Evolutionary conservation across 2,113 vertebrate species (phyloP).

Genomic region (Toxotes jaculatrix): DNA sequence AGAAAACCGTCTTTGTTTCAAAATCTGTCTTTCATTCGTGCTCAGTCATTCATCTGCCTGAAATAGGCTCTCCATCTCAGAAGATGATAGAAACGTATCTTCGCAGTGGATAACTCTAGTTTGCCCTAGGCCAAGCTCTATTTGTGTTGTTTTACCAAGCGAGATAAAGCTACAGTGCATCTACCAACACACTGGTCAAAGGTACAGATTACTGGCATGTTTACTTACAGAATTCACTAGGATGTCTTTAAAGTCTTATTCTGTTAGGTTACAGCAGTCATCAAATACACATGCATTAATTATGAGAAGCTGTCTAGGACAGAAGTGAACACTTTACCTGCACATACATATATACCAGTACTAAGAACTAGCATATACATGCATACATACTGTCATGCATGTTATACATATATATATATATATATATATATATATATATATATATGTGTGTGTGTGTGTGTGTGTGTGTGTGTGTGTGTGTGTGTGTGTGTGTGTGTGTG

Average conservation of each 20-base stretch:
- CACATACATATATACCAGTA: too few species aligned
- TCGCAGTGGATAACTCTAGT: conserved; percentile 50
- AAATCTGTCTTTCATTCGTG: conserved; percentile 60
- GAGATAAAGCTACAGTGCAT: conserved; percentile 34
- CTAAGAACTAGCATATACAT: too few species aligned
- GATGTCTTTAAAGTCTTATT: conserved; percentile 49
- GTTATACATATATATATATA: too few species aligned
- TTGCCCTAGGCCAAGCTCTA: conserved; percentile 56
- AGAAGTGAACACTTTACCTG: too few species aligned
- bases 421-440: too few species aligned
- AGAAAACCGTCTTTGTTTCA: conserved; percentile 59
- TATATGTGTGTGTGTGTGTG: too few species aligned
- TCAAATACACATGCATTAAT: conserved; percentile 27
- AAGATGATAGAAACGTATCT: conserved; percentile 60
- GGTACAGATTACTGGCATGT: conserved; percentile 54
- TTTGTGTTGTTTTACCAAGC: conserved; percentile 54
- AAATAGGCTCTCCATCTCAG: conserved; percentile 58
- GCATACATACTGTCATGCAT: too few species aligned
- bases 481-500: too few species aligned
- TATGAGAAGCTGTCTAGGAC: too few species aligned
- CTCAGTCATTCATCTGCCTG: conserved; percentile 68
- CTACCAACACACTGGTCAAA: conserved; percentile 49
- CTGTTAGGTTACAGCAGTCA: conserved; percentile 31
- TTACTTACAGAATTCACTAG: conserved; percentile 41
- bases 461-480: too few species aligned